Evolutionary conservation across 1,140 invertebrate genomes (phyloP), one percentile per base, ranked within the genome.

Genomic region (Magallana angulata): DNA sequence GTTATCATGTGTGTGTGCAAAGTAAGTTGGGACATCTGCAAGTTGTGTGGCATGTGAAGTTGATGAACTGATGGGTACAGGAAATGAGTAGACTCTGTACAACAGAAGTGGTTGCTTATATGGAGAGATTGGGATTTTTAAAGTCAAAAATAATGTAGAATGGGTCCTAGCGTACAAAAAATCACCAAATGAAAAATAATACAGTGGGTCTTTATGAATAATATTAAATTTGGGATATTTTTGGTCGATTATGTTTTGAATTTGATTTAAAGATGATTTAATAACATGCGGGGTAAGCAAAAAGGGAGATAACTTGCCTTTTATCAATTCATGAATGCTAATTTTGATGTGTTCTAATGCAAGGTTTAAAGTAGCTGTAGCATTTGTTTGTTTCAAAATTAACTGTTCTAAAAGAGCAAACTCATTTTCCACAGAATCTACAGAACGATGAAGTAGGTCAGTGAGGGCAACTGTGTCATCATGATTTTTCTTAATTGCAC

Each of bases 41-140:
- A 88, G 57, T 82, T 82, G 58, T 57, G 87, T 85, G 9, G 71
- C 87, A 85, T 88, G 87, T 16, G 58, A 64, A 16, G 87, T 56
- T 12, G 71, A 18, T 1, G 56, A 2, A 71, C 82, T 88, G n/a
- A 88, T 14, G 36, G 58, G 58, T 16, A 88, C 84, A 11, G 84
- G 84, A 68, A 88, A 64, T 7, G 87, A 88, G 56, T 68, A 48
- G 16, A 88, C 81, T 57, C 85, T 62, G 81, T 88, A 85, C 18
- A 88, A 48, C 0, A 48, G 36, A 48, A 48, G 36, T 48, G 36
- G 36, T 48, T 0, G 36, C 36, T 48, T 48, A 48, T 4, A 48
- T 48, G 36, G 36, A 48, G 36, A 48, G 36, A 48, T 48, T 48
- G 36, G 36, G 36, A 48, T 48, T 48, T 48, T 48, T 48, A 48